Percentiles rank a stretch among this genome's conserved stretches.
Evolutionary conservation across 2,113 vertebrate genomes (phyloP).

Genomic region (Pachycephala philippinensis): DNA sequence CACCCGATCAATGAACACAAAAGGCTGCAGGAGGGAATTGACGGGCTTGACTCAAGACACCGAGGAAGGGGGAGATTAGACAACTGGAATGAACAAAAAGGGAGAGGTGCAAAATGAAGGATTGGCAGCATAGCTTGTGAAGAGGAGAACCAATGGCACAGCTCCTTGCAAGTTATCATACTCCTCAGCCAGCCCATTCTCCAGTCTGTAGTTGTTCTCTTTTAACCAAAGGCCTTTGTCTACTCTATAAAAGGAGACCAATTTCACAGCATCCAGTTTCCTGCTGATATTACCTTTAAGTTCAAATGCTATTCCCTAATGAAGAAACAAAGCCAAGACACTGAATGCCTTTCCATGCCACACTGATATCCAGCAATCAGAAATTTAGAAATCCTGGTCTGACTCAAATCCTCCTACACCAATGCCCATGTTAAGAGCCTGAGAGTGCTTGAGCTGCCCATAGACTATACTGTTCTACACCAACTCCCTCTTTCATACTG

Average conservation of each 20-base stretch:
- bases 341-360: neutral
- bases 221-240: neutral
- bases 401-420: neutral
- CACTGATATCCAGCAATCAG: neutral
- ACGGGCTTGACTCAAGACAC: neutral
- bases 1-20: conserved; percentile 47
- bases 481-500: neutral
- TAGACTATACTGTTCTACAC: neutral
- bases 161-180: neutral
- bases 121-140: neutral
- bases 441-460: neutral
- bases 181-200: accelerated
- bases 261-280: neutral
- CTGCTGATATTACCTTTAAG: neutral
- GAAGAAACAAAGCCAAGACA: neutral
- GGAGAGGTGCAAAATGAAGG: neutral
- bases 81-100: neutral
- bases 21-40: conserved; percentile 3
- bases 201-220: neutral
- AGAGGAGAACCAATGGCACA: neutral
- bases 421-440: neutral
- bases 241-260: neutral
- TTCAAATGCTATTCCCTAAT: neutral
- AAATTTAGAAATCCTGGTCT: neutral
- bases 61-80: neutral